These are phyloP conservation scores for Rhagonycha fulva DNA, from an alignment of 2,888 invertebrate species.

Conservation along the genomic window DNA sequence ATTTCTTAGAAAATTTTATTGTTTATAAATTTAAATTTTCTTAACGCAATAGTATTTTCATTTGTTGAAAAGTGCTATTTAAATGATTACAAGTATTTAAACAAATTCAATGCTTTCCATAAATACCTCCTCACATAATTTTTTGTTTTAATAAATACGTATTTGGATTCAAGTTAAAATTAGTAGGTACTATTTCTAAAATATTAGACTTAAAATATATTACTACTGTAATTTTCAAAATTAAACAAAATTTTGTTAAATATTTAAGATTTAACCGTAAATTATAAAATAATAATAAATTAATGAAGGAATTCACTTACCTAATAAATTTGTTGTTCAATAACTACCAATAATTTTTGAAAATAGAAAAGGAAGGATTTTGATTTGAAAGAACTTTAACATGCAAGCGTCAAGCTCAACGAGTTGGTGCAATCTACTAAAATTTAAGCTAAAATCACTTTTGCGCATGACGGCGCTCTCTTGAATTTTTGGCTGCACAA, in stretches of 20 bases:
- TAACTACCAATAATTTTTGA: not conserved
- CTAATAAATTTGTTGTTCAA: not conserved
- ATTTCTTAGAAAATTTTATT: not conserved
- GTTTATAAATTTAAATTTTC: not conserved
- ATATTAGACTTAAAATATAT: not conserved
- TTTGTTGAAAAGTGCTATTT: not conserved
- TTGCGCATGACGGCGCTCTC: slow-evolving; percentile 24
- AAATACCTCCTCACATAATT: no score
- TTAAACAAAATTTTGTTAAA: not conserved
- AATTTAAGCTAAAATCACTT: slow-evolving; percentile 24
- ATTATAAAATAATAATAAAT: not conserved
- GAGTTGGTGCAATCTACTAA: slow-evolving; percentile 22
- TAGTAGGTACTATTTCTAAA: not conserved
- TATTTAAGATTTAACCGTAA: not conserved
- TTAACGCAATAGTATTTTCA: not conserved
- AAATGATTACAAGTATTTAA: not conserved
- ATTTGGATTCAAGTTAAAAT: no score
- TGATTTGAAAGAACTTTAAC: not conserved
- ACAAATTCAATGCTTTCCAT: not conserved
- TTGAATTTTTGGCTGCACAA: slow-evolving; percentile 18
- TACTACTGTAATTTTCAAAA: not conserved
- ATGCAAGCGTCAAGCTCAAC: slow-evolving; percentile 20
- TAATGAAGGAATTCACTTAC: not conserved
- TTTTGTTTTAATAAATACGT: no score
- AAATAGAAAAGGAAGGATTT: not conserved